These are phyloP conservation scores for Nerophis ophidion DNA, from an alignment of 2,113 vertebrate genomes.

Conservation along the genomic window DNA sequence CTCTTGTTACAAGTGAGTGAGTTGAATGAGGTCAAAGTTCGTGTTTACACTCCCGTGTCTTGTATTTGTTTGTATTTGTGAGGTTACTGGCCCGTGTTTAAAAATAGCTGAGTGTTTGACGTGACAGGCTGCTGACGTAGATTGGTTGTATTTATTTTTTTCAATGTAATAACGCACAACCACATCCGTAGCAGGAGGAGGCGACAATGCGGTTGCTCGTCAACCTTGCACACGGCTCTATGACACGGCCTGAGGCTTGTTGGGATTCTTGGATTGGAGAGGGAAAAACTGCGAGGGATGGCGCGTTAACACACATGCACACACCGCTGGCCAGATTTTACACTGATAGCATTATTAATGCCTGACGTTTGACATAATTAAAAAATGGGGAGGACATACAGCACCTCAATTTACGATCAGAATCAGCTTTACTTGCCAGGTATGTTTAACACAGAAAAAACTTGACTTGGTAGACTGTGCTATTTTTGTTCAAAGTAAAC, in stretches of 20 bases:
- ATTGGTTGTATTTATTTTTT: neutral
- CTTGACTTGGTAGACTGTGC: too few relatives aligned
- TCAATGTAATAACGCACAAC: slow-evolving; percentile 16
- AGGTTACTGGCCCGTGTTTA: neutral
- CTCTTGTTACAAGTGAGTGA: slow-evolving; percentile 9
- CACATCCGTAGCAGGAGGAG: slow-evolving; percentile 22
- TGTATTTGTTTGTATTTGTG: slow-evolving; percentile 21
- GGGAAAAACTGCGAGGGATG: slow-evolving; percentile 24
- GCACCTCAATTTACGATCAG: neutral
- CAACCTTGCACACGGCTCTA: slow-evolving; percentile 40
- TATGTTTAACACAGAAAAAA: too few relatives aligned
- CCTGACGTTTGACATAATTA: neutral
- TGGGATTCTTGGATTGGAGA: slow-evolving; percentile 19
- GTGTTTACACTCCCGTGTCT: slow-evolving; percentile 8
- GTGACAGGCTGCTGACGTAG: neutral
- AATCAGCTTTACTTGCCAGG: too few relatives aligned
- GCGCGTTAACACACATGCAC: neutral
- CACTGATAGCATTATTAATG: slow-evolving; percentile 4
- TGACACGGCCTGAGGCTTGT: slow-evolving; percentile 12
- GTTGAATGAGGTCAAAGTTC: slow-evolving; percentile 22
- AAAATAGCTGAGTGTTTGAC: neutral
- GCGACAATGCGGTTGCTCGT: slow-evolving; percentile 21
- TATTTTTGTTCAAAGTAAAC: too few relatives aligned
- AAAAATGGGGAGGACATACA: neutral
- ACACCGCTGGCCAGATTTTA: slow-evolving; percentile 19